Percentiles rank a stretch among this genome's conserved stretches.
Conservation (phyloP, 2,797 vertebrate species). For the Acanthurus tractus region DNA sequence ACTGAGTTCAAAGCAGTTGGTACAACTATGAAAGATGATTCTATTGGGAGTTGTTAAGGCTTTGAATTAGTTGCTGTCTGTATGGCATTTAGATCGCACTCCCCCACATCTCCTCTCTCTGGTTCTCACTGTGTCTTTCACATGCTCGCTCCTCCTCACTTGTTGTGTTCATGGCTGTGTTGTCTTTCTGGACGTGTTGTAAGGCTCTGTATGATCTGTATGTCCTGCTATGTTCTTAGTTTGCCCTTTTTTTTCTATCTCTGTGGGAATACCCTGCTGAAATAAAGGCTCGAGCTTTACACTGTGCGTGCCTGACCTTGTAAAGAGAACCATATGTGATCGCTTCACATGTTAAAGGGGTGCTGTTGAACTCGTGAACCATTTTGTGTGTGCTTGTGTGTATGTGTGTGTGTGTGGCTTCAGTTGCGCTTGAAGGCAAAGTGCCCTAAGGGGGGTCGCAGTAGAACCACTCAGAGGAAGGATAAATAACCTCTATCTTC, state of each 20-base stretch:
- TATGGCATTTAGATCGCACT: constrained; percentile 53
- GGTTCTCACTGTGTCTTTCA: no score
- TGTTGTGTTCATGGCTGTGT: constrained; percentile 25
- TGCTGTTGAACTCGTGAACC: constrained; percentile 69
- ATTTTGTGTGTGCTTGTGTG: neutral
- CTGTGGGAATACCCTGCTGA: constrained; percentile 40
- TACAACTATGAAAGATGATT: constrained; percentile 57
- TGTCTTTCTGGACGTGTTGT: constrained; percentile 31
- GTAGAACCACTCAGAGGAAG: constrained; percentile 68
- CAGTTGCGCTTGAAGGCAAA: constrained; percentile 42
- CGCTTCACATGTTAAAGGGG: constrained; percentile 62
- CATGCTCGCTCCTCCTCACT: constrained; percentile 23
- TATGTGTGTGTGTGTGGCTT: constrained; percentile 14
- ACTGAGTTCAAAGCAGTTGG: constrained; percentile 64
- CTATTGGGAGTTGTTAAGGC: constrained; percentile 66
- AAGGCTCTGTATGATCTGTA: constrained; percentile 35
- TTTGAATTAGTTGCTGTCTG: constrained; percentile 73
- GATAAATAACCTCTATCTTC: constrained; percentile 72
- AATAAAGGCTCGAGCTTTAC: constrained; percentile 40
- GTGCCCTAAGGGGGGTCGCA: constrained; percentile 56
- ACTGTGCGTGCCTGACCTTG: constrained; percentile 51
- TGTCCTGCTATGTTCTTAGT: constrained; percentile 23
- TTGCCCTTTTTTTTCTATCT: constrained; percentile 25
- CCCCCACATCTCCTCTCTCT: constrained; percentile 12
- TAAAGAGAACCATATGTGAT: constrained; percentile 57